phyloP scores from a whole-genome alignment of 23 tunicate genomes.

The Styela plicata region DNA sequence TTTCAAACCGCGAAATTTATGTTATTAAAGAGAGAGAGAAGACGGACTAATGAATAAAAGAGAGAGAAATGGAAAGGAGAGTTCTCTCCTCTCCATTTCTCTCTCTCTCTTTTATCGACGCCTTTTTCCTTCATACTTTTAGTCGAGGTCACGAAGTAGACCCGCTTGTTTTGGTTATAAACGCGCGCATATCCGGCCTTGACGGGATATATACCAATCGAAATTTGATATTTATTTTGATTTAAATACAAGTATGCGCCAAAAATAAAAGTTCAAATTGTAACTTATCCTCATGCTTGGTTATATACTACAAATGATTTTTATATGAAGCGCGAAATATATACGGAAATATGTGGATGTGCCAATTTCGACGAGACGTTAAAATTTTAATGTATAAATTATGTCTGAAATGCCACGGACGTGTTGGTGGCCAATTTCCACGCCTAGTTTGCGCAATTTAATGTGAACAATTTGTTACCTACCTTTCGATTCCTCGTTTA shows the following conservation, averaged over 20 bases:
- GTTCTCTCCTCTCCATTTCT: not conserved
- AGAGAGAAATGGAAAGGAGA: not conserved
- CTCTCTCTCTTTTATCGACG: not conserved
- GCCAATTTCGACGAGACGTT: not conserved
- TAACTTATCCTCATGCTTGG: not conserved
- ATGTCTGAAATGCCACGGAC: not conserved
- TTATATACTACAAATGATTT: not conserved
- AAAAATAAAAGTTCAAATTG: too few species aligned
- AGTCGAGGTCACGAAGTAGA: not conserved
- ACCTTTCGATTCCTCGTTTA: too few species aligned
- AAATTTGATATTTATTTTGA: not conserved
- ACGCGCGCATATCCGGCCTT: not conserved
- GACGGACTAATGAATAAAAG: not conserved
- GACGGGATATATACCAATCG: not conserved
- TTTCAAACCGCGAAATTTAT: not conserved
- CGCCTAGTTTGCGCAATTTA: not conserved
- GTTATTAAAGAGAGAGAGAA: not conserved
- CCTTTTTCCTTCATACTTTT: not conserved
- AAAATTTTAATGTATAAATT: not conserved
- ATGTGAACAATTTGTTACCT: too few species aligned
- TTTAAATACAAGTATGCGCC: not conserved
- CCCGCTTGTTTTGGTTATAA: not conserved
- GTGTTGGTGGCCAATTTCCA: not conserved
- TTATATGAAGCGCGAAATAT: not conserved
- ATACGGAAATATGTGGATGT: not conserved